These are phyloP conservation scores for Amphiura filiformis DNA, from an alignment of 35 echinoderm and acorn worm species.

Conservation along the genomic window DNA sequence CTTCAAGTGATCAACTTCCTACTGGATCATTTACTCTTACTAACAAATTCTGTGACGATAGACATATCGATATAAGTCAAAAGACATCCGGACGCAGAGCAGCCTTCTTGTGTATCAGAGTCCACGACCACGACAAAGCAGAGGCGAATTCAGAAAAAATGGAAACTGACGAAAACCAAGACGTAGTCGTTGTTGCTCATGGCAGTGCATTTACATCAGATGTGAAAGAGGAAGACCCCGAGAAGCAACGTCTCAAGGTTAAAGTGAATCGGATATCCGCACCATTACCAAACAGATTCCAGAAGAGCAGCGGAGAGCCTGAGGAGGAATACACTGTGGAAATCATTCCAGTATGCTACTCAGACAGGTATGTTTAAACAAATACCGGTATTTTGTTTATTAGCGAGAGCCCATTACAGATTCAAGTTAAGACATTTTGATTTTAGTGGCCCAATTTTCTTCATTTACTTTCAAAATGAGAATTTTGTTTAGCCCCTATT, in stretches of 20 bases:
- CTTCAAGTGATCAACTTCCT: not conserved
- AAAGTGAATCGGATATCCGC: conserved; percentile 51
- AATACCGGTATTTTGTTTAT: not conserved
- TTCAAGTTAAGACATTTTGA: no score
- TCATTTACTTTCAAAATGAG: not conserved
- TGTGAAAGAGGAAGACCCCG: conserved; percentile 33
- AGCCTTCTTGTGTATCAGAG: conserved; percentile 63
- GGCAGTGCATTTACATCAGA: conserved; percentile 38
- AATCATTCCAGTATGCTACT: conserved; percentile 60
- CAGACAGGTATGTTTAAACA: conserved; percentile 58
- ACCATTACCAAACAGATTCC: conserved; percentile 50
- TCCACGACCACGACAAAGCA: conserved; percentile 13
- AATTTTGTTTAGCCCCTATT: not conserved
- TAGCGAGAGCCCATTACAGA: no score
- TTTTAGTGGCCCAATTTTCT: not conserved
- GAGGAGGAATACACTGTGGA: conserved; percentile 52
- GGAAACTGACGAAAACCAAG: conserved; percentile 23
- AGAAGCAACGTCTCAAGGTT: conserved; percentile 31
- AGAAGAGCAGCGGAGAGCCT: conserved; percentile 5
- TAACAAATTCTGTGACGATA: conserved; percentile 35
- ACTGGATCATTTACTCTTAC: conserved; percentile 37
- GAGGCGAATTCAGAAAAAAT: conserved; percentile 15
- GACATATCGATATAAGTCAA: conserved; percentile 26
- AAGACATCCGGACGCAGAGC: not conserved
- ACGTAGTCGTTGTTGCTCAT: conserved; percentile 60